A percentile compares a stretch with the other conserved stretches of the same genome.
Evolutionary conservation across 2,797 vertebrate species (phyloP).

Genomic region (Acropternis orthonyx): DNA sequence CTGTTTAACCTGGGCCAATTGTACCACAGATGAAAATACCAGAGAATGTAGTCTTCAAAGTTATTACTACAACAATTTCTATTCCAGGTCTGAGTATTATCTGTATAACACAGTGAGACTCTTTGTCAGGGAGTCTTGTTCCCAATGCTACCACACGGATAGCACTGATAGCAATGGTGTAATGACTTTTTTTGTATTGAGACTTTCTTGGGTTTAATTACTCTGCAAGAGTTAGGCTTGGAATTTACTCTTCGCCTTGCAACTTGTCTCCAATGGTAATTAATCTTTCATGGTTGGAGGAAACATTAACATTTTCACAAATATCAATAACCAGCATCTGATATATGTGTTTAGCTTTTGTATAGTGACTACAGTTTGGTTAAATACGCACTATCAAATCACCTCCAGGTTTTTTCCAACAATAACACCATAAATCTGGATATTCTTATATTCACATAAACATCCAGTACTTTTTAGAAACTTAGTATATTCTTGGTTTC

Average conservation of each 20-base stretch:
- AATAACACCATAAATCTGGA: background rate
- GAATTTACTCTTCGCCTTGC: background rate
- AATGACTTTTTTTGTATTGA: background rate
- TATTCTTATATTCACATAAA: background rate
- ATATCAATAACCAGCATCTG: background rate
- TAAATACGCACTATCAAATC: background rate
- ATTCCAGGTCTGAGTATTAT: background rate
- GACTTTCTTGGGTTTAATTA: background rate
- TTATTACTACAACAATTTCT: background rate
- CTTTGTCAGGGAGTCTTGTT: background rate
- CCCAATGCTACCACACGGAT: rapidly evolving
- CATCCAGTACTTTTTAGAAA: background rate
- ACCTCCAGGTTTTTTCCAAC: background rate
- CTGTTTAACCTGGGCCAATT: background rate
- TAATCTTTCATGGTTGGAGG: background rate
- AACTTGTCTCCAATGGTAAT: background rate
- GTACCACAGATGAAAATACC: background rate
- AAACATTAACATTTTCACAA: background rate
- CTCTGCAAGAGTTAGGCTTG: background rate
- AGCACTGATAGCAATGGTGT: background rate
- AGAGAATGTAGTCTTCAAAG: background rate
- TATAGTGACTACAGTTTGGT: background rate
- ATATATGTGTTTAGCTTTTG: background rate
- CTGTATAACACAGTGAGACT: background rate
- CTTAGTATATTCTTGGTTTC: background rate